phyloP scores from a whole-genome alignment of 2,113 vertebrate genomes.

The Bungarus multicinctus region DNA sequence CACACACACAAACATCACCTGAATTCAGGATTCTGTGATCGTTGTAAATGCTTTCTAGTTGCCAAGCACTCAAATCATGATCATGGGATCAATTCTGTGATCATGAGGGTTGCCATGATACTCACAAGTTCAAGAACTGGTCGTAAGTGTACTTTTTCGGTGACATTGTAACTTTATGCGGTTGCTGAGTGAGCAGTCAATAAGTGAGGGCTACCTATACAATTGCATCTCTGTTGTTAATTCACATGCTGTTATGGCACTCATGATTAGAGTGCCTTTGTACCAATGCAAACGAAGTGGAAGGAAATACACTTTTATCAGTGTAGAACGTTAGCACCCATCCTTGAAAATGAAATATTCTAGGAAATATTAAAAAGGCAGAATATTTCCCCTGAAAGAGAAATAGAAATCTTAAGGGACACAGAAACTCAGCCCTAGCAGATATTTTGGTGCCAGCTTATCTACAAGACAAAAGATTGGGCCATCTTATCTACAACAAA shows the following conservation, averaged over 20 bases:
- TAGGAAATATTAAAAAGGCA: too few relatives aligned
- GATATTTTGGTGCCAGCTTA: too few relatives aligned
- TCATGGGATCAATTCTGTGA: background rate
- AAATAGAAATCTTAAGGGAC: too few relatives aligned
- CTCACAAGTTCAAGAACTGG: background rate
- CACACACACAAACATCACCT: background rate
- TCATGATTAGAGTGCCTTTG: background rate
- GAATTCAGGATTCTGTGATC: background rate
- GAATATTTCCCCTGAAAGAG: too few relatives aligned
- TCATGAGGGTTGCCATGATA: background rate
- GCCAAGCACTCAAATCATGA: background rate
- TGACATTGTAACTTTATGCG: accelerated
- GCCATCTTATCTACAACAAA: too few relatives aligned
- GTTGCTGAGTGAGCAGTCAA: background rate
- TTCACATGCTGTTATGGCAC: background rate
- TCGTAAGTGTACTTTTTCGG: background rate
- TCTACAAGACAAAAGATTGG: too few relatives aligned
- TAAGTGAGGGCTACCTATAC: background rate
- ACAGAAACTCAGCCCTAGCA: too few relatives aligned
- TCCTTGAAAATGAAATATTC: too few relatives aligned
- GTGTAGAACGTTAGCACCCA: too few relatives aligned
- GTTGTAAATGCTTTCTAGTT: background rate
- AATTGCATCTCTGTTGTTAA: background rate
- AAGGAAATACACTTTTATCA: background rate
- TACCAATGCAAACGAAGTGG: background rate